Conservation (phyloP, 2,888 invertebrate genomes). For the Nemotelus nigrinus region DNA sequence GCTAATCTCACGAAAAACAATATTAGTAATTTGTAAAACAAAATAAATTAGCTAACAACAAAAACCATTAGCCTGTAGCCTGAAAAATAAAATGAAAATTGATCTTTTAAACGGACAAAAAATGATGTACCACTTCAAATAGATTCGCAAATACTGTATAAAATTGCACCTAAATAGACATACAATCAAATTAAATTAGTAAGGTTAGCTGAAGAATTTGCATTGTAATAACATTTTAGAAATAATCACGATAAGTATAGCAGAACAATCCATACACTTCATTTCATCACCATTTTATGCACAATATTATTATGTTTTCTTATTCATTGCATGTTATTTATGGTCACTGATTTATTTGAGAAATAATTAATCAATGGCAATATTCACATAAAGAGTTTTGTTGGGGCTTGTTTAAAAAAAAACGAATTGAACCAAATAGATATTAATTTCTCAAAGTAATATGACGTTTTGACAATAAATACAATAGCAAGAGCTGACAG, state of each 20-base stretch:
- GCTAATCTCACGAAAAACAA: too few species aligned
- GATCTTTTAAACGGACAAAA: constrained; percentile 1
- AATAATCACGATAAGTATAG: not conserved
- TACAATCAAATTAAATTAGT: not conserved
- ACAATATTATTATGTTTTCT: not conserved
- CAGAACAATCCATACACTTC: constrained; percentile 18
- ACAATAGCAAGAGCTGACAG: too few species aligned
- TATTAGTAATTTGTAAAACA: too few species aligned
- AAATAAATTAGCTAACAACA: too few species aligned
- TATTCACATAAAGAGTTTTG: not conserved
- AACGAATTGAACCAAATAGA: too few species aligned
- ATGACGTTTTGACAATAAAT: too few species aligned
- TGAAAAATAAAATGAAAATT: too few species aligned
- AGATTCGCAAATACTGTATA: not conserved
- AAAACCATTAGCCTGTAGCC: too few species aligned
- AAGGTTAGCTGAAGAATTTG: constrained; percentile 42
- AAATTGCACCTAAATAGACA: constrained; percentile 24
- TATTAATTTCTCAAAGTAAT: too few species aligned
- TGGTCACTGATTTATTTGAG: not conserved
- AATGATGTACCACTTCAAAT: constrained; percentile 21
- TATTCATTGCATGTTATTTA: constrained; percentile 35
- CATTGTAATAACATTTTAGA: constrained; percentile 39
- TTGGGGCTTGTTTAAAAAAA: not conserved
- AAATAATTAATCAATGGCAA: not conserved
- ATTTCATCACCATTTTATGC: constrained; percentile 39